Percentiles rank a stretch among this genome's conserved stretches.
Conservation (phyloP, 2,113 vertebrate species). For the Panthera tigris region DNA sequence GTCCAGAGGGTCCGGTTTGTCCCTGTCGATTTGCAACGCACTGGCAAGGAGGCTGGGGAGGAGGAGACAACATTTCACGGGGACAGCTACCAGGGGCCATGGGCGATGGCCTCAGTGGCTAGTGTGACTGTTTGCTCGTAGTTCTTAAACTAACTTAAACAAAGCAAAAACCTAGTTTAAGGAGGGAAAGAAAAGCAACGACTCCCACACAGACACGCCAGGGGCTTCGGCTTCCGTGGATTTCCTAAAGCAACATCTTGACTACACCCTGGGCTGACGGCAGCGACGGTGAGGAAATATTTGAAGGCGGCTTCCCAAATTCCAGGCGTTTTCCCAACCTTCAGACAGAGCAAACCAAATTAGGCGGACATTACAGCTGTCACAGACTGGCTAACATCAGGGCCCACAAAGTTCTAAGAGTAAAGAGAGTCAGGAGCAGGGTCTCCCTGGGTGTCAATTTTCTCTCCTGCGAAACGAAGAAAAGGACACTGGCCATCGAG, state of each 20-base stretch:
- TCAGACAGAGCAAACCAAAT: slow-evolving; percentile 77
- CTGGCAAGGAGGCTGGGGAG: not conserved
- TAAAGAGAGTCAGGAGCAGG: not conserved
- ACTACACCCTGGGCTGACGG: slow-evolving; percentile 92
- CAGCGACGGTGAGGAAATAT: slow-evolving; percentile 79
- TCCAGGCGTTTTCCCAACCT: slow-evolving; percentile 94
- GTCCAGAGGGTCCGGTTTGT: not conserved
- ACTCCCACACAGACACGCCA: not conserved
- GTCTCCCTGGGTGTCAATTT: slow-evolving; percentile 13
- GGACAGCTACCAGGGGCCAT: not conserved
- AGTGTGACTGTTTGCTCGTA: not conserved
- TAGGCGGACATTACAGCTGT: not conserved
- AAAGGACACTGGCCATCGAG: slow-evolving; percentile 46
- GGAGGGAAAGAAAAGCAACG: not conserved
- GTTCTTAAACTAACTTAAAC: slow-evolving; percentile 41
- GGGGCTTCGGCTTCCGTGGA: not conserved
- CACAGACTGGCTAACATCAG: not conserved
- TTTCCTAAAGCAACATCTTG: slow-evolving; percentile 93
- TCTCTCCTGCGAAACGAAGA: slow-evolving; percentile 62
- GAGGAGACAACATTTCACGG: not conserved
- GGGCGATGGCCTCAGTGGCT: not conserved
- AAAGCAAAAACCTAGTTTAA: not conserved
- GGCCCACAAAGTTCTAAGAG: not conserved
- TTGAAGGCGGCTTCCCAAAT: slow-evolving; percentile 88
- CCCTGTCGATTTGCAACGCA: not conserved